A percentile compares a stretch with the other conserved stretches of the same genome.
phyloP scores from a whole-genome alignment of 2,888 invertebrate genomes.

The Drosophila mettleri region DNA sequence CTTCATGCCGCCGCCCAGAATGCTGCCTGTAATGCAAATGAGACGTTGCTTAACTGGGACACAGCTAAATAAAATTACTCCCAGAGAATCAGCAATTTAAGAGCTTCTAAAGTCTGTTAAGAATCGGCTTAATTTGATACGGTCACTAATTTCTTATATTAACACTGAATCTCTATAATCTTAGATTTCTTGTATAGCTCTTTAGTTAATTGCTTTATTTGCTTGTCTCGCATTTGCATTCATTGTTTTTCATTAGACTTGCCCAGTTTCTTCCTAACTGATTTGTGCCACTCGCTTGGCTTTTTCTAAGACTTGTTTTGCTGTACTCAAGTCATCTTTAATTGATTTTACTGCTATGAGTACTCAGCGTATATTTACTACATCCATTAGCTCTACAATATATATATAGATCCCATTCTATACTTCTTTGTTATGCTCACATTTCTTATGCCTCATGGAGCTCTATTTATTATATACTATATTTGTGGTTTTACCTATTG shows the following conservation, averaged over 20 bases:
- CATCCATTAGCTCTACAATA: not conserved
- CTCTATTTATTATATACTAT: not conserved
- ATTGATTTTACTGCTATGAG: not conserved
- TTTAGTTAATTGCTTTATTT: not conserved
- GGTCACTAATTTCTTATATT: too few relatives aligned
- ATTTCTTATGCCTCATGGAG: not conserved
- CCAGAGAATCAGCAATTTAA: too few relatives aligned
- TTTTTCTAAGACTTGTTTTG: not conserved
- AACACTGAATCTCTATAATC: not conserved
- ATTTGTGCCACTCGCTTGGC: not conserved
- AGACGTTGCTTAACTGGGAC: constrained; percentile 5
- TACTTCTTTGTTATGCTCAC: not conserved
- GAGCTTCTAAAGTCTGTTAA: too few relatives aligned
- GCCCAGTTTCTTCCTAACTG: not conserved
- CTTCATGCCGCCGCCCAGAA: constrained; percentile 88
- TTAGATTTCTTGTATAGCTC: not conserved
- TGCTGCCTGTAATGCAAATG: constrained; percentile 82
- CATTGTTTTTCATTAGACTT: too few relatives aligned
- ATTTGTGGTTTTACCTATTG: not conserved
- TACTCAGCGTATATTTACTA: too few relatives aligned
- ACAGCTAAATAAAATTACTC: constrained; percentile 28
- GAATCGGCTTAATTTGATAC: too few relatives aligned
- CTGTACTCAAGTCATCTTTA: not conserved
- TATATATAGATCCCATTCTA: not conserved
- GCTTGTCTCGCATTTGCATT: not conserved